These are phyloP conservation scores for Drosophila subpulchrella DNA, from an alignment of 1,140 invertebrate species.

Conservation along the genomic window DNA sequence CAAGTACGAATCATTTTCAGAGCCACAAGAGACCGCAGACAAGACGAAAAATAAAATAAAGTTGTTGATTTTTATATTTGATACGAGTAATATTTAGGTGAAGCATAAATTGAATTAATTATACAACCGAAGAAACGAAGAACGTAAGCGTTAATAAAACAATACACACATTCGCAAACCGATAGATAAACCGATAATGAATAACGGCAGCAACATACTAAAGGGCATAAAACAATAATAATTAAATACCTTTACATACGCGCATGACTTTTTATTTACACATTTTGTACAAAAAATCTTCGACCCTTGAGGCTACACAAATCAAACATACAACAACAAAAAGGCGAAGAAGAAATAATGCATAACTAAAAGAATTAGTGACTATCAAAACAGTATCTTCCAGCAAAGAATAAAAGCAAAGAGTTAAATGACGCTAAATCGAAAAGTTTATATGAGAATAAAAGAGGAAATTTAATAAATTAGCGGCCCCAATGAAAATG, in stretches of 20 bases:
- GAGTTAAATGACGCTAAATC: constrained; percentile 60
- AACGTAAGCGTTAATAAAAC: constrained; percentile 44
- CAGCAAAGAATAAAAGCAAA: constrained; percentile 80
- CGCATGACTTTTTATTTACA: constrained; percentile 76
- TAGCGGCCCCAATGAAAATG: constrained; percentile 38
- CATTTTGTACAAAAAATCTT: constrained; percentile 77
- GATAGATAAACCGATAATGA: constrained; percentile 58
- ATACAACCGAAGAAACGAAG: constrained; percentile 64
- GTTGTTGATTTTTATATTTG: constrained; percentile 85
- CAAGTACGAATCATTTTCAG: constrained; percentile 66
- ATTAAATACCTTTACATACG: constrained; percentile 68
- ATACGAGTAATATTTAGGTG: constrained; percentile 84
- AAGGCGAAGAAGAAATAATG: constrained; percentile 39
- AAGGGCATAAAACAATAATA: constrained; percentile 79
- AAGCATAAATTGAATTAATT: constrained; percentile 82
- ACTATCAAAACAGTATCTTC: constrained; percentile 85
- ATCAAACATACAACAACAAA: constrained; percentile 56
- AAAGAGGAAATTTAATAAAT: constrained; percentile 55
- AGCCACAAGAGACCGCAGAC: constrained; percentile 69
- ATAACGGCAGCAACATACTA: constrained; percentile 57
- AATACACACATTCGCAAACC: constrained; percentile 63
- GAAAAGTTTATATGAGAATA: constrained; percentile 67
- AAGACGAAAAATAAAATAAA: constrained; percentile 55
- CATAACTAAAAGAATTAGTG: constrained; percentile 84
- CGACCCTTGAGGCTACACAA: constrained; percentile 62